Evolutionary conservation across 2,888 invertebrate genomes (phyloP).

Genomic region (Atethmia centrago): DNA sequence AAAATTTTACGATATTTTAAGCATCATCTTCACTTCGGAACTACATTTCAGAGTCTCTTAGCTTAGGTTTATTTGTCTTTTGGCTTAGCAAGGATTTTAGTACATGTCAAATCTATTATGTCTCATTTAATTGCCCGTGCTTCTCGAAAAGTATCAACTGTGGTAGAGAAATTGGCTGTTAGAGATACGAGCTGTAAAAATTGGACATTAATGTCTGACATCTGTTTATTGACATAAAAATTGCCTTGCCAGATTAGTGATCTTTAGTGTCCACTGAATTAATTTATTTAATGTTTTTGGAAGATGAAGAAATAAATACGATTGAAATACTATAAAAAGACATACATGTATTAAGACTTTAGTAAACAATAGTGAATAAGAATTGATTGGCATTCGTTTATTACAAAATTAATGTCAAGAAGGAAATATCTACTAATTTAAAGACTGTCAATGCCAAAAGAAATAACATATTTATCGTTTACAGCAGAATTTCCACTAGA

Average conservation of each 20-base stretch:
- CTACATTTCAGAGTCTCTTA: constrained; percentile 63
- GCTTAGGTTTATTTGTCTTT: constrained; percentile 62
- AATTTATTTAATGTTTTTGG: constrained; percentile 30
- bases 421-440: background rate
- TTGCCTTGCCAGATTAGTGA: constrained; percentile 39
- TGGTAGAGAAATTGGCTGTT: constrained; percentile 77
- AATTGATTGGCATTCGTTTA: background rate
- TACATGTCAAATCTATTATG: constrained; percentile 69
- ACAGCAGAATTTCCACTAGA: background rate
- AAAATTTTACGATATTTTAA: constrained; percentile 87
- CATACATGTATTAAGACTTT: background rate
- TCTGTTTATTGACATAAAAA: constrained; percentile 69
- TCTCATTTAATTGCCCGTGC: constrained; percentile 65
- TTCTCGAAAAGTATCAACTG: constrained; percentile 77
- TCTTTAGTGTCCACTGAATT: constrained; percentile 23
- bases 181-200: constrained; percentile 70
- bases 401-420: background rate
- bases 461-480: constrained; percentile 13
- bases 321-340: background rate
- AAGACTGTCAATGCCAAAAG: background rate
- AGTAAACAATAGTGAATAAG: constrained; percentile 3
- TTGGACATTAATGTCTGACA: constrained; percentile 76
- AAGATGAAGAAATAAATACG: constrained; percentile 29
- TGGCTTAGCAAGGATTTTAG: constrained; percentile 64
- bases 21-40: constrained; percentile 81